Conservation (phyloP, 2,797 vertebrate genomes). For the Clarias fuscus region DNA sequence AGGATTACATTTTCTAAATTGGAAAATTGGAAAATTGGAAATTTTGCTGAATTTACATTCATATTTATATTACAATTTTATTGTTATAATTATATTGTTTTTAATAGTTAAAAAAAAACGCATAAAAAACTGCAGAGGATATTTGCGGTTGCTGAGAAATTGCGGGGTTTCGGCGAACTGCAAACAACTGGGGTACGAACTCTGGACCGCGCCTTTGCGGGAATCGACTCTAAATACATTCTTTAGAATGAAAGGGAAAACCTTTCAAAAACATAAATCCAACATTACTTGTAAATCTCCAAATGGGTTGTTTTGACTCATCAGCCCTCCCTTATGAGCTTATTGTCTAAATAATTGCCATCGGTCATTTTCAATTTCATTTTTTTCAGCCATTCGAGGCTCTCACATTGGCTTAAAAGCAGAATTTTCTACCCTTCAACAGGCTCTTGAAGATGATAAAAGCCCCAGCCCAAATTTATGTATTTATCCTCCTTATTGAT, state of each 20-base stretch:
- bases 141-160: too few species aligned
- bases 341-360: slow-evolving; percentile 29
- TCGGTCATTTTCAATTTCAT: slow-evolving; percentile 37
- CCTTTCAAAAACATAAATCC: neutral
- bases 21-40: too few species aligned
- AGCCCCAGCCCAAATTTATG: slow-evolving; percentile 62
- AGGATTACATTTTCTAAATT: too few species aligned
- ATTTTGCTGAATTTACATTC: too few species aligned
- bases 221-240: too few species aligned
- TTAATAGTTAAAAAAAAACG: too few species aligned
- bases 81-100: too few species aligned
- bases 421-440: slow-evolving; percentile 62
- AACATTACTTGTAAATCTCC: neutral
- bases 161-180: too few species aligned
- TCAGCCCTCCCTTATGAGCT: neutral
- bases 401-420: slow-evolving; percentile 5
- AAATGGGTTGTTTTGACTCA: neutral
- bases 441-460: slow-evolving; percentile 67
- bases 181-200: too few species aligned
- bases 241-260: neutral
- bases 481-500: slow-evolving; percentile 62
- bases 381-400: slow-evolving; percentile 26
- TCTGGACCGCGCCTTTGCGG: too few species aligned
- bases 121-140: too few species aligned
- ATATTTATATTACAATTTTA: too few species aligned